Base-by-base conservation (phyloP, 2,888 invertebrate genomes). In the Theodoxus fluviatilis region DNA sequence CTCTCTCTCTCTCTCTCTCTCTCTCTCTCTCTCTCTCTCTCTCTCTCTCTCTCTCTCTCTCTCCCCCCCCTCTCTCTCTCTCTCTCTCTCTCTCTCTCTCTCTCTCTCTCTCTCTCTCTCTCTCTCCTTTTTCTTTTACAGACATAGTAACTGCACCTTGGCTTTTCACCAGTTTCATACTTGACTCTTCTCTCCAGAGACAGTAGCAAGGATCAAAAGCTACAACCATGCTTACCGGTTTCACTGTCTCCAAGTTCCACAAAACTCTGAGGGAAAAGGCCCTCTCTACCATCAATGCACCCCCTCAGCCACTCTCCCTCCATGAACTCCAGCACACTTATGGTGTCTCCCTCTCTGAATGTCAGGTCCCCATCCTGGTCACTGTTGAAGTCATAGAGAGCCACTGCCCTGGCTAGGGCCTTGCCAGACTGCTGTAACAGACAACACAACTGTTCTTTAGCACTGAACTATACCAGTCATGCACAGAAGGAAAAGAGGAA, bases 311-410 rank as follows among this genome's bases (percentile, higher is more conserved):
- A 84, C 43, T 82, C 79, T 22, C 69, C 73, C 40, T 76, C 76
- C 22, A 80, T 55, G 55, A 76, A 70, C 63, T 78, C 79, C 33
- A 81, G 31, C 33, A 84, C 72, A 35, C 80, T 75, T 68, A 86
- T 85, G 18, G 73, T 73, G 68, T 84, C 84, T 9, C 84, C 84
- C 9, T 71, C 75, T 49, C 43, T 70, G 66, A 85, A 85, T 6
- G 49, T 67, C 61, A 85, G 75, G 68, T 85, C 85, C 0, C 76
- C 80, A 22, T 71, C 75, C 28, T 78, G 75, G 40, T 75, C 74
- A n/a, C 78, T 79, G 3, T 79, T 77, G 71, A 78, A 85, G 73
- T 84, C 83, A 76, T 79, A 80, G 31, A 81, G 31, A 3, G 83
- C 84, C 1, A 72, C 40, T 59, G n/a, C n/a, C n/a, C n/a, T n/a